Percentiles rank a stretch among this genome's conserved stretches.
Evolutionary conservation across 2,797 vertebrate genomes (phyloP).

Genomic region (Parotocinclus haroldoi): DNA sequence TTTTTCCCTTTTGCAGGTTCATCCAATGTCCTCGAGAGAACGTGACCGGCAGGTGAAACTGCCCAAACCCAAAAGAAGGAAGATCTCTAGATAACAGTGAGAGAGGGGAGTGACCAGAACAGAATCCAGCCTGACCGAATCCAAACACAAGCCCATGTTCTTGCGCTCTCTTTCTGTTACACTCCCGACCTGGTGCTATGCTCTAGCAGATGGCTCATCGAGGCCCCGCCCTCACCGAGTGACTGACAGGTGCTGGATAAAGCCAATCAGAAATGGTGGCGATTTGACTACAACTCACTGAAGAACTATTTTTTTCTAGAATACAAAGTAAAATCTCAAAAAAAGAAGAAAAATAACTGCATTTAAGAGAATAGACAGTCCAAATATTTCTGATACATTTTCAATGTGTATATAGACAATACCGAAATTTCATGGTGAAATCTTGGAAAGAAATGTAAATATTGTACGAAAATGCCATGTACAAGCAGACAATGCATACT

Average conservation of each 20-base stretch:
- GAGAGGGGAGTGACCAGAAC: slow-evolving; percentile 71
- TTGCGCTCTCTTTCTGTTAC: slow-evolving; percentile 70
- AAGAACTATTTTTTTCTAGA: slow-evolving; percentile 88
- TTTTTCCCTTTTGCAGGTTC: slow-evolving; percentile 66
- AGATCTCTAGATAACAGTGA: slow-evolving; percentile 99
- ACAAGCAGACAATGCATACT: slow-evolving; percentile 99
- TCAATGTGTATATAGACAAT: slow-evolving; percentile 98
- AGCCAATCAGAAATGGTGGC: slow-evolving; percentile 78
- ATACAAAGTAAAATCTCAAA: slow-evolving; percentile 72
- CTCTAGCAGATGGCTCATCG: slow-evolving; percentile 60
- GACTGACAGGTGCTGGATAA: slow-evolving; percentile 76
- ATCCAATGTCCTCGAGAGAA: slow-evolving; percentile 88
- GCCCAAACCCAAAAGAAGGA: slow-evolving; percentile 97
- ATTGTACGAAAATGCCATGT: slow-evolving; percentile 98
- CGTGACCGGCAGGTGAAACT: slow-evolving; percentile 84
- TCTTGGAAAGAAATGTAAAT: slow-evolving; percentile 91
- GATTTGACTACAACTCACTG: slow-evolving; percentile 86
- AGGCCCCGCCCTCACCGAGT: slow-evolving; percentile 47
- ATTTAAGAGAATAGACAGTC: slow-evolving; percentile 88
- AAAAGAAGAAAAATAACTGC: slow-evolving; percentile 58
- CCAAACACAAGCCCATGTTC: slow-evolving; percentile 10
- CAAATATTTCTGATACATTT: slow-evolving; percentile 99
- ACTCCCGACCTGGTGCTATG: slow-evolving; percentile 67
- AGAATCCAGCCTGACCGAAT: slow-evolving; percentile 65
- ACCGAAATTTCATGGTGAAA: slow-evolving; percentile 94